Evolutionary conservation across 2,888 invertebrate species (phyloP).

Genomic region (Bombylius major): DNA sequence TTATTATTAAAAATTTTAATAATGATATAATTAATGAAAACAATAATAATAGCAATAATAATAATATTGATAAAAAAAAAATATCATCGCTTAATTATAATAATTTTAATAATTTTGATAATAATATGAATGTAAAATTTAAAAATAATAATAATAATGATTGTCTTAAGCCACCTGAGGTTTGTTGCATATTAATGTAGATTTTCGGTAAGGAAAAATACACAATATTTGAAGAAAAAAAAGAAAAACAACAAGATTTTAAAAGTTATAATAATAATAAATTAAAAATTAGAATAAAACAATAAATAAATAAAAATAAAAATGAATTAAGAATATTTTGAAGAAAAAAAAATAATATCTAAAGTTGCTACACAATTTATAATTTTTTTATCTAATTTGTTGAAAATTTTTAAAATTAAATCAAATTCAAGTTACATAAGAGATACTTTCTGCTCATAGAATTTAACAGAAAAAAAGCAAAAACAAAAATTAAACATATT

Average conservation of each 20-base stretch:
- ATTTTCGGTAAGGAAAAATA: background rate
- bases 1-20: background rate
- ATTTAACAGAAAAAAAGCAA: too few species aligned
- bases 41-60: background rate
- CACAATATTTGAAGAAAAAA: too few species aligned
- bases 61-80: background rate
- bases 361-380: too few species aligned
- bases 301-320: background rate
- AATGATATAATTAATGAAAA: background rate
- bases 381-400: too few species aligned
- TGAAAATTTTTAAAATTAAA: too few species aligned
- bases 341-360: too few species aligned
- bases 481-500: too few species aligned
- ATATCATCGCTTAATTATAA: constrained; percentile 4
- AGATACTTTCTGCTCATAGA: too few species aligned
- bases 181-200: constrained; percentile 19
- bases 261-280: too few species aligned
- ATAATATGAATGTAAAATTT: constrained; percentile 1
- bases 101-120: constrained; percentile 7
- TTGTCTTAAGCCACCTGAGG: constrained; percentile 15
- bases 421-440: too few species aligned
- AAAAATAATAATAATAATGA: constrained; percentile 10
- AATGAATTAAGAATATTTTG: background rate
- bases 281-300: background rate
- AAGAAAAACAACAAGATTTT: too few species aligned